Evolutionary conservation across 2,113 vertebrate genomes (phyloP).

Genomic region (Nycticryphes semicollaris): DNA sequence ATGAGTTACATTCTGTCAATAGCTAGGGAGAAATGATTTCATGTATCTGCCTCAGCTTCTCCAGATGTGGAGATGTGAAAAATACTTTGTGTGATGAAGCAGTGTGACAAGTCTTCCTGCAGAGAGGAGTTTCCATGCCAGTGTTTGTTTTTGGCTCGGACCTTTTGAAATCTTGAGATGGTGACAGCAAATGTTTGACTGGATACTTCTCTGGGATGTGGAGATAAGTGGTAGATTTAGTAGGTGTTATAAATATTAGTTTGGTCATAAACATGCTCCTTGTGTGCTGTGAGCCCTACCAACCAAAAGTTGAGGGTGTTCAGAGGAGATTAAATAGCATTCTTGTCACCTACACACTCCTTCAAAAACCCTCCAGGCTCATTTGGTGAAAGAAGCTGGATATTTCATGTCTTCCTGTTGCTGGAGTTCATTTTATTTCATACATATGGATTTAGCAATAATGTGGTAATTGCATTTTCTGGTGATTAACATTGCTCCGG

Average conservation of each 20-base stretch:
- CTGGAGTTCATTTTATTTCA: constrained; percentile 50
- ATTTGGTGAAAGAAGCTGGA: not conserved
- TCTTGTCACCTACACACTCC: not conserved
- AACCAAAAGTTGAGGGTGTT: not conserved
- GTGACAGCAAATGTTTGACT: not conserved
- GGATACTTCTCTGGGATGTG: not conserved
- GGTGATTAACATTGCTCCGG: constrained; percentile 30
- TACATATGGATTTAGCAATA: constrained; percentile 22
- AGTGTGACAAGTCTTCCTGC: not conserved
- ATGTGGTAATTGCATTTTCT: constrained; percentile 47
- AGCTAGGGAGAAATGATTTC: not conserved
- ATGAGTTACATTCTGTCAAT: not conserved
- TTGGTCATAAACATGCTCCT: not conserved
- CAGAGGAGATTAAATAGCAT: not conserved
- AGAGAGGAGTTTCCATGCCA: not conserved
- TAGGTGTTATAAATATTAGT: not conserved
- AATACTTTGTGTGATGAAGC: not conserved
- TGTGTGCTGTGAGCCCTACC: not conserved
- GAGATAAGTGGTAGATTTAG: not conserved
- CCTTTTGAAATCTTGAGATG: not conserved
- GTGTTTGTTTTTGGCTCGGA: not conserved
- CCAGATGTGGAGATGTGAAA: not conserved
- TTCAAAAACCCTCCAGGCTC: not conserved
- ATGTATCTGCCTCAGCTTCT: not conserved
- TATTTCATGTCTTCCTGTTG: constrained; percentile 10